These are phyloP conservation scores for Panurus biarmicus DNA, from an alignment of 2,113 vertebrate species.

Conservation along the genomic window DNA sequence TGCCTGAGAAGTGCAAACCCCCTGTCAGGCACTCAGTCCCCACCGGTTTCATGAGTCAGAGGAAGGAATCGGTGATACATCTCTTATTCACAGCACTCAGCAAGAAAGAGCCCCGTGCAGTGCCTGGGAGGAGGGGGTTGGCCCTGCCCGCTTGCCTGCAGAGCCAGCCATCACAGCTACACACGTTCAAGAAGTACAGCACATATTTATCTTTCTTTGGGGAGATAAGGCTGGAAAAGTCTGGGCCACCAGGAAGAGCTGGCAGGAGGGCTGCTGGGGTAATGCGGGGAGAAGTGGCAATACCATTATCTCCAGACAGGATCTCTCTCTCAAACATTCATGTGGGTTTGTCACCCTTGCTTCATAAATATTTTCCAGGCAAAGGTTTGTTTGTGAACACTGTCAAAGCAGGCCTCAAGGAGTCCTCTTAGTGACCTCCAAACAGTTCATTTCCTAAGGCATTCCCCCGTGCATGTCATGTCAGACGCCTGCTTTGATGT, in stretches of 20 bases:
- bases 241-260: background rate
- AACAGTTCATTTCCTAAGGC: background rate
- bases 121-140: background rate
- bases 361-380: background rate
- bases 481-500: background rate
- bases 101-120: rapidly evolving
- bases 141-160: background rate
- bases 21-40: background rate
- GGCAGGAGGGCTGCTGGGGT: background rate
- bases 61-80: background rate
- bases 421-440: background rate
- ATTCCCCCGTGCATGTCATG: background rate
- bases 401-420: background rate
- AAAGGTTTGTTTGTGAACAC: background rate
- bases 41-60: rapidly evolving
- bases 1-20: background rate
- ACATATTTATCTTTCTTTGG: background rate
- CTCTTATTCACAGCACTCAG: background rate
- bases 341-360: background rate
- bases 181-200: background rate
- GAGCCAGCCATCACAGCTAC: background rate
- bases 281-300: background rate
- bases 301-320: background rate
- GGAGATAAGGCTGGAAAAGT: background rate
- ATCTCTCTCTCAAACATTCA: background rate